Evolutionary conservation across 1,140 invertebrate species (phyloP).

Genomic region (Goniozus legneri): DNA sequence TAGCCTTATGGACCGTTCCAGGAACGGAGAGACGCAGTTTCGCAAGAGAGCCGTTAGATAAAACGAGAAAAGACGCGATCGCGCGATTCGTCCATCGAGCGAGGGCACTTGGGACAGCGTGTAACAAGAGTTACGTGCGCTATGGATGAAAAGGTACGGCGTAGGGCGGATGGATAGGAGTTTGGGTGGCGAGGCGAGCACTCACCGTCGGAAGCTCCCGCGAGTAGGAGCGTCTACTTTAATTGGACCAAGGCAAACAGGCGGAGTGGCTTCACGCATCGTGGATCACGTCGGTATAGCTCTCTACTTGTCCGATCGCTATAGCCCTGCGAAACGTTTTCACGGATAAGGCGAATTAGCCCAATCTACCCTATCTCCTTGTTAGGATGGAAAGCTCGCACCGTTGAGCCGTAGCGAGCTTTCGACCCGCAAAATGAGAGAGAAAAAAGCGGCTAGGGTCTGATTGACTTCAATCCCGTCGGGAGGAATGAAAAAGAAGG

Average conservation of each 20-base stretch:
- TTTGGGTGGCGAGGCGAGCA: neutral
- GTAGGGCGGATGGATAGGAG: neutral
- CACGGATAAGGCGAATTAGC: neutral
- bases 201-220: no score
- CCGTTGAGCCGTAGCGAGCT: conserved; percentile 8
- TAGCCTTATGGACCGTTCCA: no score
- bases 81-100: no score
- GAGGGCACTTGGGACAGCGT: no score
- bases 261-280: conserved; percentile 1
- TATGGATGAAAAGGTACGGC: no score
- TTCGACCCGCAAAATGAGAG: conserved; percentile 9
- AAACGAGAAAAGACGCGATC: no score
- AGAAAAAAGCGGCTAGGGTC: conserved; percentile 18
- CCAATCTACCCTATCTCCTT: conserved; percentile 1
- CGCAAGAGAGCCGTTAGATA: no score
- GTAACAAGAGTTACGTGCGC: no score
- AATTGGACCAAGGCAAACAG: conserved; percentile 9
- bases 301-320: conserved; percentile 5
- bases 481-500: neutral
- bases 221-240: neutral
- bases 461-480: conserved; percentile 1
- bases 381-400: neutral
- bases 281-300: neutral
- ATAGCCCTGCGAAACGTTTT: neutral
- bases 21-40: no score